Percentiles rank a stretch among this genome's conserved stretches.
Evolutionary conservation across 2,113 vertebrate species (phyloP).

Genomic region (Daboia siamensis): DNA sequence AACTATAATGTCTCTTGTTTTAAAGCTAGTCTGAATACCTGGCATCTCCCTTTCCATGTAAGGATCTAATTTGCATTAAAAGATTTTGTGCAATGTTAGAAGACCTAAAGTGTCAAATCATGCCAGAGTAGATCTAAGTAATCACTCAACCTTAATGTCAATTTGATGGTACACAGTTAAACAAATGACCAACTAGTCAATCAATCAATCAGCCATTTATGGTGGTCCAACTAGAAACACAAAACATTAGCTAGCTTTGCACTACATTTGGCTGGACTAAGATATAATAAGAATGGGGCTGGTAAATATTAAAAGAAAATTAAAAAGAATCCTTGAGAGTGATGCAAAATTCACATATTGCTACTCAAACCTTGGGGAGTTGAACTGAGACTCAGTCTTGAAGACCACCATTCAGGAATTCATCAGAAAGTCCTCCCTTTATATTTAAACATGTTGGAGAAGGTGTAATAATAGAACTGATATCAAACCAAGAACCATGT

Average conservation of each 20-base stretch:
- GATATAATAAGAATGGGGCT: not conserved
- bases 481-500: not conserved
- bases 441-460: not conserved
- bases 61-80: not conserved
- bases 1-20: not conserved
- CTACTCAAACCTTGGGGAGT: not conserved
- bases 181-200: not conserved
- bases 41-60: not conserved
- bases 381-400: not conserved
- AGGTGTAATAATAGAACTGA: not conserved
- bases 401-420: not conserved
- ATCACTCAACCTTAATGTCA: not conserved
- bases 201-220: not conserved
- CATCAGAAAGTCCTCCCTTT: not conserved
- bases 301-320: not conserved
- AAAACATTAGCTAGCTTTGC: not conserved
- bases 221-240: not conserved
- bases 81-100: not conserved
- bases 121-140: not conserved
- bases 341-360: not conserved
- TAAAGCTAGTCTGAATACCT: not conserved
- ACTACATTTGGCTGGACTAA: not conserved
- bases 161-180: not conserved
- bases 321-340: not conserved
- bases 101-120: not conserved